Evolutionary conservation across 2,113 vertebrate species (phyloP), one percentile per base, ranked within the genome.

Genomic region (Otus sunia): DNA sequence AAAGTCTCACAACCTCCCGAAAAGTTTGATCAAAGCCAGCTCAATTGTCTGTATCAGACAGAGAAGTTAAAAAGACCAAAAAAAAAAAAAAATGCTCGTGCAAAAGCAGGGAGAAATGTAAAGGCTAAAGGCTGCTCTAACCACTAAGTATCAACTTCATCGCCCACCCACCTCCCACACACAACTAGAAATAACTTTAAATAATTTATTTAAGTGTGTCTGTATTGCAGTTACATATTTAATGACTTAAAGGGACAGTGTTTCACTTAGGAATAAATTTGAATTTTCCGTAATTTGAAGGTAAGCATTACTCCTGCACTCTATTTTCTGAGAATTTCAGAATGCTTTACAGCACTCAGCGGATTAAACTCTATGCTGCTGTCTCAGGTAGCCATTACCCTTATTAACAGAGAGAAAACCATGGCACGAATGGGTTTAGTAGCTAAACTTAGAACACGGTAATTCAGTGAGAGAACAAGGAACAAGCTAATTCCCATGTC

Each of bases 151-250:
- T 66, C 96, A 93, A 90, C 97, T 82, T 52, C 84, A 96, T 90
- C 92, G 41, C 97, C 96, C 82, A 90, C 91, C 90, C 94, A 53
- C 93, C 96, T 95, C 98, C 97, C 96, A 96, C 98, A 12, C 90
- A 77, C 69, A 45, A 78, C 98, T 82, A 72, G 97, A 98, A 98
- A 98, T 98, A 98, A 97, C 98, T 88, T 78, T 90, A 95, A 98
- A 97, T 96, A 92, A 97, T 97, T 97, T 73, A 88, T 96, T 88
- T 45, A 45, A 94, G 96, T 64, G 52, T 55, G 92, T 87, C 97
- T 84, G 59, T 83, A 52, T 78, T 58, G 97, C 97, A 94, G 81
- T 67, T 95, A 41, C n/a, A 64, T 83, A 36, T 72, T 88, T 83
- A 94, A 88, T 92, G 92, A 83, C 89, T 96, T 94, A 92, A 96